These are phyloP conservation scores for Melitaea athalia DNA, from an alignment of 2,888 invertebrate genomes.

Conservation along the genomic window DNA sequence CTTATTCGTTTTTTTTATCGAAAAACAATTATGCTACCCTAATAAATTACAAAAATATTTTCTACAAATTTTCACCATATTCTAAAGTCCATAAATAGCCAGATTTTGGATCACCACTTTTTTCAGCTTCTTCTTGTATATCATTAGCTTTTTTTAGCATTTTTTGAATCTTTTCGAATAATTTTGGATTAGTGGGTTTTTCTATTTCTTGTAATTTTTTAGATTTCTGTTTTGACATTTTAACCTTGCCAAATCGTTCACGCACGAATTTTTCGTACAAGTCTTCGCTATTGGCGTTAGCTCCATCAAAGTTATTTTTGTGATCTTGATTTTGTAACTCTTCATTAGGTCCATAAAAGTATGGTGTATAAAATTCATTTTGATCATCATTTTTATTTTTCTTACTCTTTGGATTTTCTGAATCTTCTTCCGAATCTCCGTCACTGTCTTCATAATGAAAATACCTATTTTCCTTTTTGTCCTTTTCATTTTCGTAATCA, in stretches of 20 bases:
- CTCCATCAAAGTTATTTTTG: conserved; percentile 43
- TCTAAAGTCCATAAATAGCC: conserved; percentile 80
- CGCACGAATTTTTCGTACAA: conserved; percentile 75
- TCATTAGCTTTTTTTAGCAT: conserved; percentile 70
- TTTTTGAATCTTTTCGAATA: conserved; percentile 61
- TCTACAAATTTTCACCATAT: conserved; percentile 70
- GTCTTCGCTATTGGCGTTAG: conserved; percentile 49
- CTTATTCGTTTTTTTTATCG: neutral
- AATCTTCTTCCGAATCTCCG: conserved; percentile 36
- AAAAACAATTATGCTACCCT: conserved; percentile 10
- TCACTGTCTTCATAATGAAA: conserved; percentile 53
- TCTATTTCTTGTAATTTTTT: conserved; percentile 53
- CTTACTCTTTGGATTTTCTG: conserved; percentile 27
- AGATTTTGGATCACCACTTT: conserved; percentile 72
- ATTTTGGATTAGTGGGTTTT: conserved; percentile 53
- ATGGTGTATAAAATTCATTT: conserved; percentile 40
- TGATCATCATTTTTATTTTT: conserved; percentile 41
- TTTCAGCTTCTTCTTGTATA: conserved; percentile 64
- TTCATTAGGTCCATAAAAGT: conserved; percentile 32
- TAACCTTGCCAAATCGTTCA: conserved; percentile 72
- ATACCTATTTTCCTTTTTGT: conserved; percentile 44
- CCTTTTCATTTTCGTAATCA: conserved; percentile 47
- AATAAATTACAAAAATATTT: conserved; percentile 14
- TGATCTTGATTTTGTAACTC: conserved; percentile 35
- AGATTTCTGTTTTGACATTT: conserved; percentile 58